phyloP scores from a whole-genome alignment of 2,888 invertebrate genomes.

The Adela reaumurella region DNA sequence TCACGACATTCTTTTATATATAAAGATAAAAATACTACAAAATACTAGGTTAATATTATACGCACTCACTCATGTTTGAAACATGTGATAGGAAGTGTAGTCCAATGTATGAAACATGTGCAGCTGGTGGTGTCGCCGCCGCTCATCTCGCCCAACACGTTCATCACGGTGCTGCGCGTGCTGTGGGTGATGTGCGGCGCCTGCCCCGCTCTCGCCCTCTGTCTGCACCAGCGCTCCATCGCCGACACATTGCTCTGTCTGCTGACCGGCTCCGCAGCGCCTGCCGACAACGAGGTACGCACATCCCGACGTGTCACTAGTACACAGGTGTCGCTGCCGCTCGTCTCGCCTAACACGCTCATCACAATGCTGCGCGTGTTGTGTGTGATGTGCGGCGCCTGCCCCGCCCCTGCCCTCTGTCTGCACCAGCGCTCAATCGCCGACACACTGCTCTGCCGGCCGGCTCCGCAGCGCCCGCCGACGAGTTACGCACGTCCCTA shows the following conservation, averaged over 20 bases:
- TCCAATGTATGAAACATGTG: too few species aligned
- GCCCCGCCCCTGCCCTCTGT: slow-evolving; percentile 89
- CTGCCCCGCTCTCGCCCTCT: slow-evolving; percentile 91
- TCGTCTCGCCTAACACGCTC: slow-evolving; percentile 92
- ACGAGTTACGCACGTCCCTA: background rate
- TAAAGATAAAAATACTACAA: too few species aligned
- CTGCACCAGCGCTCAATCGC: slow-evolving; percentile 93
- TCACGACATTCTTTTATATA: too few species aligned
- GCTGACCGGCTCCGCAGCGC: slow-evolving; percentile 81
- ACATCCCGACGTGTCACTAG: too few species aligned
- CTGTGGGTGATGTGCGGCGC: slow-evolving; percentile 93
- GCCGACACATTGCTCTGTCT: slow-evolving; percentile 93
- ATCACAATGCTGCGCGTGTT: slow-evolving; percentile 95
- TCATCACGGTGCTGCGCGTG: slow-evolving; percentile 95
- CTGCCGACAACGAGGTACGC: background rate
- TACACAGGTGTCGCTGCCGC: slow-evolving; percentile 91
- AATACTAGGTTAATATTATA: too few species aligned
- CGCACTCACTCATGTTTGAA: too few species aligned
- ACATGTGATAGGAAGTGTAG: too few species aligned
- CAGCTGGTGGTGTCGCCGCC: slow-evolving; percentile 92
- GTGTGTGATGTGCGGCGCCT: slow-evolving; percentile 93
- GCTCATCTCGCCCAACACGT: slow-evolving; percentile 91
- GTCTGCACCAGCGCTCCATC: slow-evolving; percentile 90
- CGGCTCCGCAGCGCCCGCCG: slow-evolving; percentile 65
- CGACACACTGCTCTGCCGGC: slow-evolving; percentile 90